Conservation (phyloP, 2,113 vertebrate genomes). For the Rhinolophus ferrumequinum region DNA sequence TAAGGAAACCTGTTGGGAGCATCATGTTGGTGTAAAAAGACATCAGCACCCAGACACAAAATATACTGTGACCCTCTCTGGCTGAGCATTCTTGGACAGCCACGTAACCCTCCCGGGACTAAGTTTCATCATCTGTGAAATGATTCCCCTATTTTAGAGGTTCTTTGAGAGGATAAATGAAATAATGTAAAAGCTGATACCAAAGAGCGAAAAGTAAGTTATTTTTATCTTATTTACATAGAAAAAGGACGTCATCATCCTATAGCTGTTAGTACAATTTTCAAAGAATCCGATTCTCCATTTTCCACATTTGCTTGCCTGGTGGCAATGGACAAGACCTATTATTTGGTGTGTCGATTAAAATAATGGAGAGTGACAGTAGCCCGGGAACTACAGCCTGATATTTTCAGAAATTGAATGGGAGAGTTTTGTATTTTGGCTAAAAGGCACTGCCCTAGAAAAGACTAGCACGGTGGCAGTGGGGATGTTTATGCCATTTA, state of each 20-base stretch:
- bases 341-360: neutral
- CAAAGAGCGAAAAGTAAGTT: neutral
- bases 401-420: neutral
- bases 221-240: neutral
- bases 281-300: neutral
- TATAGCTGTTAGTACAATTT: neutral
- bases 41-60: neutral
- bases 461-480: neutral
- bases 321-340: neutral
- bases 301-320: neutral
- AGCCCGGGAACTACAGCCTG: neutral
- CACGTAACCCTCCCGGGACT: rapidly evolving
- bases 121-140: neutral
- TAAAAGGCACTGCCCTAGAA: neutral
- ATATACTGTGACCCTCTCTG: rapidly evolving
- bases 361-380: neutral
- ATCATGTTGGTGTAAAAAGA: neutral
- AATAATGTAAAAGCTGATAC: neutral
- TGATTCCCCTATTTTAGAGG: neutral
- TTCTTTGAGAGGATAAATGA: neutral
- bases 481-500: neutral
- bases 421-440: neutral
- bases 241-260: neutral
- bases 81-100: rapidly evolving
- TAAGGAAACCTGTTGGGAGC: neutral